Conservation (phyloP, 2,888 invertebrate species). For the Chrysotoxum bicinctum region DNA sequence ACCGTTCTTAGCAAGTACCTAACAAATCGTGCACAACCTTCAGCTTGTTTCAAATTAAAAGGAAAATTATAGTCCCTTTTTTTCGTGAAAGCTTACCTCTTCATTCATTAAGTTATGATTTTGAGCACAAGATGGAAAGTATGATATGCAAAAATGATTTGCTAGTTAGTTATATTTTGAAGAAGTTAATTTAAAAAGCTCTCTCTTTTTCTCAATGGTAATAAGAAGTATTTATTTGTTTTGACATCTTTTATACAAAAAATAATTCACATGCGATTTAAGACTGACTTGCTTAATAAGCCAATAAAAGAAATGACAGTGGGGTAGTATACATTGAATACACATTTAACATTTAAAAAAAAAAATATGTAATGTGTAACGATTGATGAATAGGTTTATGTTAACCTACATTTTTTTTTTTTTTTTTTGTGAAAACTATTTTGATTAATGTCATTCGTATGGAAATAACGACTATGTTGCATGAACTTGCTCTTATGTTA, state of each 20-base stretch:
- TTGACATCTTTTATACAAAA: neutral
- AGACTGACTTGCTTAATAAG: neutral
- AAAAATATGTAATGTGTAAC: neutral
- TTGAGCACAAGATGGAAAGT: conserved; percentile 10
- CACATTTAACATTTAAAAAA: neutral
- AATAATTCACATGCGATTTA: neutral
- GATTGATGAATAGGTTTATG: no score
- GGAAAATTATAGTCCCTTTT: conserved; percentile 41
- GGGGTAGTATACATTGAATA: neutral
- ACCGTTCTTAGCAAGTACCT: neutral
- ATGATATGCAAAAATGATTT: neutral
- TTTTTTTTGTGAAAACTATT: no score
- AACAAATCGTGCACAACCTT: conserved; percentile 19
- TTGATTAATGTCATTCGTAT: no score
- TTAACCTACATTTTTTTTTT: no score
- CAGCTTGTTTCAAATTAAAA: conserved; percentile 14
- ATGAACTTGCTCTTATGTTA: no score
- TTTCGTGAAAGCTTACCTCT: conserved; percentile 32
- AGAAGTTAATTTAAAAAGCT: conserved; percentile 12
- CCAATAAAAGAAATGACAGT: neutral
- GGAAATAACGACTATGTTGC: no score
- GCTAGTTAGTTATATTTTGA: neutral
- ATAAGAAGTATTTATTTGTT: neutral
- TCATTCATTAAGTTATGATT: conserved; percentile 22
- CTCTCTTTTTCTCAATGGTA: neutral